Conservation (phyloP, 2,113 vertebrate species). For the Baryphthengus martii region DNA sequence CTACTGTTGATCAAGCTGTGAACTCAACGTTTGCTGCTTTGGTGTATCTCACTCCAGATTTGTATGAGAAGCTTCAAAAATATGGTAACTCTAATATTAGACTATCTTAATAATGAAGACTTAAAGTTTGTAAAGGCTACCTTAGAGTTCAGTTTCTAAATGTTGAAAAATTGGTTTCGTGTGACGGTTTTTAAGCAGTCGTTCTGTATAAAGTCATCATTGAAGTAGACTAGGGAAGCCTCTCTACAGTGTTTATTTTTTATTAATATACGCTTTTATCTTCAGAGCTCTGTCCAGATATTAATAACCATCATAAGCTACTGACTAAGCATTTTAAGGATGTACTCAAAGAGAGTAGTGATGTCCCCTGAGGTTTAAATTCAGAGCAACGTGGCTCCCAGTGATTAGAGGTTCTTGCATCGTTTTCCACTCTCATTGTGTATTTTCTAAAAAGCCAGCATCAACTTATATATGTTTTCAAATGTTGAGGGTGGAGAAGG, state of each 20-base stretch:
- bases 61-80: conserved; percentile 84
- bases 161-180: neutral
- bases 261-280: neutral
- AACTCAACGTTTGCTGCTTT: conserved; percentile 95
- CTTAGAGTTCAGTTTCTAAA: conserved; percentile 16
- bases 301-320: neutral
- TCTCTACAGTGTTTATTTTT: neutral
- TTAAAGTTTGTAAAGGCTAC: conserved; percentile 52
- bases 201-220: neutral
- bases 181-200: neutral
- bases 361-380: neutral
- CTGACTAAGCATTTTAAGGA: neutral
- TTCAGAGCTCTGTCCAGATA: neutral
- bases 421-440: neutral
- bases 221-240: neutral
- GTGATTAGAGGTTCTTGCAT: neutral
- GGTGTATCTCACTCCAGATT: conserved; percentile 92
- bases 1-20: conserved; percentile 92
- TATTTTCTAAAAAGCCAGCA: neutral
- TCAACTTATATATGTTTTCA: neutral
- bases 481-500: neutral
- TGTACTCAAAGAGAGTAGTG: neutral
- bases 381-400: neutral
- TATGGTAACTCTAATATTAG: conserved; percentile 86
- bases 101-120: conserved; percentile 71